Percentiles rank a stretch among this genome's conserved stretches.
These are phyloP conservation scores for Euspilapteryx auroguttella DNA, from an alignment of 2,888 invertebrate species.

Conservation along the genomic window DNA sequence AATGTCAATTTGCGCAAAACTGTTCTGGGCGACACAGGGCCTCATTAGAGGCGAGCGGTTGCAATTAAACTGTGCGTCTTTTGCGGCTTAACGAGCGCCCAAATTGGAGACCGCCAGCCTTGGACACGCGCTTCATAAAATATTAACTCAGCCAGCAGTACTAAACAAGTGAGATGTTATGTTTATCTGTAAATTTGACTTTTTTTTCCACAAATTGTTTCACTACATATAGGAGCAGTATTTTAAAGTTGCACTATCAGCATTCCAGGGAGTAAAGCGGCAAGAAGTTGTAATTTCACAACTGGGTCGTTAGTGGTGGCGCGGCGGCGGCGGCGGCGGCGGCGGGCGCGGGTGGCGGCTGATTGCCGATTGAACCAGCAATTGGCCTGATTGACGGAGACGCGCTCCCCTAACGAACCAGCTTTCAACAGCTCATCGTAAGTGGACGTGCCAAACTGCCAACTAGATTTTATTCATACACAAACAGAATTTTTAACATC, in stretches of 20 bases:
- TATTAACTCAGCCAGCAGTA: no score
- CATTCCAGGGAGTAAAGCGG: slow-evolving; percentile 21
- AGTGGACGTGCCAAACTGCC: slow-evolving; percentile 32
- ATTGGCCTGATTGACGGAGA: slow-evolving; percentile 60
- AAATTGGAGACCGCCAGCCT: slow-evolving; percentile 44
- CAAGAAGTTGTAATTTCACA: slow-evolving; percentile 43
- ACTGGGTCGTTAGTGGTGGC: slow-evolving; percentile 40
- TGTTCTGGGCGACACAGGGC: slow-evolving; percentile 33
- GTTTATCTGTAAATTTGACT: no score
- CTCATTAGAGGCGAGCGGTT: slow-evolving; percentile 54
- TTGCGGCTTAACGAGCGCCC: slow-evolving; percentile 53
- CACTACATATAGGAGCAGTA: no score
- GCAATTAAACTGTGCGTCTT: slow-evolving; percentile 57
- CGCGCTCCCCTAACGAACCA: slow-evolving; percentile 51
- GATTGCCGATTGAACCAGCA: slow-evolving; percentile 61
- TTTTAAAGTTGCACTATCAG: not conserved
- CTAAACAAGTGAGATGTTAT: no score
- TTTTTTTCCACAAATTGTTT: no score
- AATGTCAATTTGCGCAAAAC: slow-evolving; percentile 49
- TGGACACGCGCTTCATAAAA: slow-evolving; percentile 41
- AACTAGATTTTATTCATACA: slow-evolving; percentile 2
- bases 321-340: slow-evolving; percentile 11
- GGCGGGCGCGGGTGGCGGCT: slow-evolving; percentile 22
- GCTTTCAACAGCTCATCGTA: slow-evolving; percentile 30
- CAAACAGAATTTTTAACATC: slow-evolving; percentile 2